These are phyloP conservation scores for Acanthosepion lycidas DNA, from an alignment of 2,888 invertebrate genomes.

Conservation along the genomic window DNA sequence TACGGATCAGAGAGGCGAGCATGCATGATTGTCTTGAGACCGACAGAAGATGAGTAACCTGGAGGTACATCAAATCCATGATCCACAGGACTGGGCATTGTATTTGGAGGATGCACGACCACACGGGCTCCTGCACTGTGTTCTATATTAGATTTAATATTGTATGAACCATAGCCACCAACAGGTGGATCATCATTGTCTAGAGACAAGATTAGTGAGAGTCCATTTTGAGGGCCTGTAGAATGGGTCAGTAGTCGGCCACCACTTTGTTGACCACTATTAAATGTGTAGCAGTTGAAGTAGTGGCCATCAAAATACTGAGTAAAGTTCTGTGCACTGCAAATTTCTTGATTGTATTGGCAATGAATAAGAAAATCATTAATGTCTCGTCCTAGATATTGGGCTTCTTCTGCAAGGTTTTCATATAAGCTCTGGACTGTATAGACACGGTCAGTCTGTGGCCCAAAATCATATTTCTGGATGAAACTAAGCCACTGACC, in stretches of 20 bases:
- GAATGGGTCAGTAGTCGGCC: slow-evolving; percentile 65
- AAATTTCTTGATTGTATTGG: slow-evolving; percentile 63
- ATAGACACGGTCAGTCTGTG: slow-evolving; percentile 59
- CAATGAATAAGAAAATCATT: slow-evolving; percentile 68
- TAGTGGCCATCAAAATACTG: slow-evolving; percentile 68
- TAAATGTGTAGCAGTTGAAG: slow-evolving; percentile 72
- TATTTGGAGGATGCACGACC: slow-evolving; percentile 70
- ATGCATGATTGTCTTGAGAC: slow-evolving; percentile 66
- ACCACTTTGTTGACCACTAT: slow-evolving; percentile 59
- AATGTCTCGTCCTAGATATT: slow-evolving; percentile 63
- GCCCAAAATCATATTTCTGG: slow-evolving; percentile 57
- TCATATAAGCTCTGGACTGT: slow-evolving; percentile 69
- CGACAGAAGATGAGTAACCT: slow-evolving; percentile 70
- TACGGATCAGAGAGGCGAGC: slow-evolving; percentile 63
- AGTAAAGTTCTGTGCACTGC: slow-evolving; percentile 64
- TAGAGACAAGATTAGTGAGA: slow-evolving; percentile 69
- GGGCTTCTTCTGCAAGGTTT: slow-evolving; percentile 66
- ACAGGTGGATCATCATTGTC: slow-evolving; percentile 69
- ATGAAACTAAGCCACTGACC: slow-evolving; percentile 61
- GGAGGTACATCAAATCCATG: slow-evolving; percentile 72
- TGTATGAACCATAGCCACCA: slow-evolving; percentile 66
- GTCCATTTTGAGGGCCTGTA: slow-evolving; percentile 70
- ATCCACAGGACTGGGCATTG: slow-evolving; percentile 71
- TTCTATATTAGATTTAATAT: slow-evolving; percentile 66
- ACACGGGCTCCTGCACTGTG: slow-evolving; percentile 70